Base-by-base conservation (phyloP, 2,797 vertebrate genomes). In the Selene dorsalis region DNA sequence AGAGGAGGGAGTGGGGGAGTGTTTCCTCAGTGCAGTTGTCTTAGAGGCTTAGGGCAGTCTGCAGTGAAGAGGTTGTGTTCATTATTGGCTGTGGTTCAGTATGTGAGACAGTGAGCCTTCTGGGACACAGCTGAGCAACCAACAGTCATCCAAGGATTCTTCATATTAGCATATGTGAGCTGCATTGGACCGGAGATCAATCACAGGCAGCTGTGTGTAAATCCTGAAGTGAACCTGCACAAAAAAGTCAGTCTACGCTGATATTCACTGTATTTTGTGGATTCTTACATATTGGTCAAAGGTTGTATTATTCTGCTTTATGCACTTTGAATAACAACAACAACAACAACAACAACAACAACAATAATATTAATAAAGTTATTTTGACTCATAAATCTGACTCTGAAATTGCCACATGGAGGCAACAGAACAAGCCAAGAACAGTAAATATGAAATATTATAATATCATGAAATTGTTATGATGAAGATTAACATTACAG, bases 171-270 rank as follows among this genome's bases (percentile, higher is more conserved):
- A 35, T 53, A 41, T 28, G 41, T 11, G 12, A 30, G 30, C 28
- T 47, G 30, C 63, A 56, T 17, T 4, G 10, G 57, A 45, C 52
- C 57, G 22, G 64, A 32, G 64, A 80, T 73, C 47, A 64, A 65
- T 58, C 26, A 12, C 57, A 68, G 24, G 43, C 43, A 63, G 71
- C 50, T 67, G 28, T 53, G 28, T 72, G 53, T 52, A 60, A 78
- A 59, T 48, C 10, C 32, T 59, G 63, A 7, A 28, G 12, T 53
- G 45, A 39, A 61, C 35, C 14, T 17, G 30, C 32, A 22, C 14
- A 73, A 13, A 32, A 16, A n/a, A n/a, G n/a, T n/a, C n/a, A n/a
- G 16, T 57, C 48, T 20, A 20, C 16, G n/a, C 28, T 56, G 55
- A 41, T 47, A 28, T 35, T 41, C 61, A 11, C 26, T 55, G 17